phyloP scores from a whole-genome alignment of 2,797 vertebrate genomes.

The Onychomys torridus region DNA sequence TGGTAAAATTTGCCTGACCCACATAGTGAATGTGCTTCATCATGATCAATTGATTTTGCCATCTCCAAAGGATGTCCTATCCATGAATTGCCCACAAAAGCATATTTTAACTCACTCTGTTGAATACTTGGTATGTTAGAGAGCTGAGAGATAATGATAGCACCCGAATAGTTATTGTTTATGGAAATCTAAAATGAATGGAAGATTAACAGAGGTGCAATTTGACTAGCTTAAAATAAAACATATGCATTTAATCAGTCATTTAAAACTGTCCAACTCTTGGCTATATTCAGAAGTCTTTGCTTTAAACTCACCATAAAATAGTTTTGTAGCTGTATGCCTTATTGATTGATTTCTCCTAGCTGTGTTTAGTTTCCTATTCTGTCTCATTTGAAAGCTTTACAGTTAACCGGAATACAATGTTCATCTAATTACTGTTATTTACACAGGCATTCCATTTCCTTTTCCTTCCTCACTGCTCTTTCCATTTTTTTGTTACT shows the following conservation, averaged over 20 bases:
- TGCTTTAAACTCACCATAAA: conserved; percentile 21
- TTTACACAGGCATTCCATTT: background rate
- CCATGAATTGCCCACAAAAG: background rate
- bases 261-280: conserved; percentile 37
- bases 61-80: conserved; percentile 5
- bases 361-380: background rate
- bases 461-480: background rate
- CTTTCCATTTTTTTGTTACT: background rate
- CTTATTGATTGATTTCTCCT: conserved; percentile 15
- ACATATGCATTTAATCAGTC: conserved; percentile 25
- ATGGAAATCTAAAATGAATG: background rate
- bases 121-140: conserved; percentile 21
- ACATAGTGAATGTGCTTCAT: background rate
- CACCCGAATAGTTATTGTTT: conserved; percentile 43
- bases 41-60: background rate
- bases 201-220: conserved; percentile 47
- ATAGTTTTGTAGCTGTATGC: background rate
- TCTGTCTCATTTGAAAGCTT: background rate
- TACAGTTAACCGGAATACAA: background rate
- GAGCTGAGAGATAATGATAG: conserved; percentile 37
- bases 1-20: background rate
- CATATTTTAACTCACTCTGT: conserved; percentile 27
- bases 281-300: conserved; percentile 21
- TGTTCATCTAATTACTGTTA: conserved; percentile 13
- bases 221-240: conserved; percentile 63